A percentile compares a stretch with the other conserved stretches of the same genome.
These are phyloP conservation scores for Bembecia ichneumoniformis DNA, from an alignment of 2,888 invertebrate species.

Conservation along the genomic window DNA sequence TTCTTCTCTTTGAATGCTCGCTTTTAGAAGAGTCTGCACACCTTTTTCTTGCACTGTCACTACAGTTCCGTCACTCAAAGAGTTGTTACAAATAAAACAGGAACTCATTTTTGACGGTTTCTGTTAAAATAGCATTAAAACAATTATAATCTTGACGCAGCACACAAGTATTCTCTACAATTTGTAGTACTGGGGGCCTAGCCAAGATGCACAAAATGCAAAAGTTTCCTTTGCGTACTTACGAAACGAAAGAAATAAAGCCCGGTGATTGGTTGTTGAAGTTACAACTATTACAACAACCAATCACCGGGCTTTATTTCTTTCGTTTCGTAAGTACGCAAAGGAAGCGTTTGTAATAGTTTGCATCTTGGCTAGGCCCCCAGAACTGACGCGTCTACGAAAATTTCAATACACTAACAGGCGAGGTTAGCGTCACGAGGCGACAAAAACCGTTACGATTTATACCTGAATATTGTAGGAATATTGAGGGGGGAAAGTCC, in stretches of 20 bases:
- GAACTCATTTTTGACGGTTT: not conserved
- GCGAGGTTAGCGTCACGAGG: not conserved
- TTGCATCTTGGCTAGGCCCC: too few relatives aligned
- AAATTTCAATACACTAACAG: not conserved
- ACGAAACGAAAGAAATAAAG: too few relatives aligned
- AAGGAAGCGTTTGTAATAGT: too few relatives aligned
- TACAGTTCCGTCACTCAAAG: not conserved
- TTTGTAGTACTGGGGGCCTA: not conserved
- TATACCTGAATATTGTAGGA: not conserved
- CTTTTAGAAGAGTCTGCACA: not conserved
- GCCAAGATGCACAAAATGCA: too few relatives aligned
- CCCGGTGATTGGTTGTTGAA: too few relatives aligned
- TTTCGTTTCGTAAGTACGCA: too few relatives aligned
- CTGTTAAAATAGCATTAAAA: too few relatives aligned
- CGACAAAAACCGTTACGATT: not conserved
- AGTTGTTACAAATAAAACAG: not conserved
- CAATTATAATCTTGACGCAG: not conserved
- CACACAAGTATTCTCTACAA: not conserved
- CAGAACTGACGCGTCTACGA: not conserved
- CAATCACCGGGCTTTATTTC: too few relatives aligned
- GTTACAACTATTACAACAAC: too few relatives aligned
- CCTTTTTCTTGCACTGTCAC: not conserved
- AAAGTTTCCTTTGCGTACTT: too few relatives aligned
- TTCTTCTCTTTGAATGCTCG: not conserved
- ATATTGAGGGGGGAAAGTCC: too few relatives aligned